Evolutionary conservation across 1,140 invertebrate genomes (phyloP).

Genomic region (Eubasilissa regina): DNA sequence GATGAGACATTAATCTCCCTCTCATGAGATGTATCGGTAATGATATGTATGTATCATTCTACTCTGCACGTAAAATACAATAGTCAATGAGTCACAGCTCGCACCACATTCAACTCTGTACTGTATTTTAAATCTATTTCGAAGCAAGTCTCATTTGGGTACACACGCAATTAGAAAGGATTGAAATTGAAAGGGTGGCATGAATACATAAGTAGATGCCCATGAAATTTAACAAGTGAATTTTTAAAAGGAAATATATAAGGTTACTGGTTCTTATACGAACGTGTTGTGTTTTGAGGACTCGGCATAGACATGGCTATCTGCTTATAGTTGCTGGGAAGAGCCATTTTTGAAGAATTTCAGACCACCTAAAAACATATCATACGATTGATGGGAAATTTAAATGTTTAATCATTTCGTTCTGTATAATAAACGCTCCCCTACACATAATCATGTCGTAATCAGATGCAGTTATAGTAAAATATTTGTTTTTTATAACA

Average conservation of each 20-base stretch:
- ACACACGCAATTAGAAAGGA: no score
- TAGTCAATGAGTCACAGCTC: no score
- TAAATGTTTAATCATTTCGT: not conserved
- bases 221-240: conserved; percentile 11
- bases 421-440: not conserved
- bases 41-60: no score
- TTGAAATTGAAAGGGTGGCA: no score
- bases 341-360: conserved; percentile 72
- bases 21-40: no score
- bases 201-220: no score
- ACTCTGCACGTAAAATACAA: no score
- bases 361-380: conserved; percentile 1
- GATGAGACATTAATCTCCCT: no score
- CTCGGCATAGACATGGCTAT: conserved; percentile 78
- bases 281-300: conserved; percentile 71
- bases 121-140: no score
- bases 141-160: no score
- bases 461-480: not conserved
- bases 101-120: no score
- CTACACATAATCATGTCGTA: not conserved
- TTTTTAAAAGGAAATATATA: conserved; percentile 55
- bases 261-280: conserved; percentile 63
- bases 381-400: not conserved
- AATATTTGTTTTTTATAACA: not conserved
- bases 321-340: conserved; percentile 84